Evolutionary conservation across 2,797 vertebrate genomes (phyloP), one percentile per base, ranked within the genome.

Genomic region (Lithobates pipiens): DNA sequence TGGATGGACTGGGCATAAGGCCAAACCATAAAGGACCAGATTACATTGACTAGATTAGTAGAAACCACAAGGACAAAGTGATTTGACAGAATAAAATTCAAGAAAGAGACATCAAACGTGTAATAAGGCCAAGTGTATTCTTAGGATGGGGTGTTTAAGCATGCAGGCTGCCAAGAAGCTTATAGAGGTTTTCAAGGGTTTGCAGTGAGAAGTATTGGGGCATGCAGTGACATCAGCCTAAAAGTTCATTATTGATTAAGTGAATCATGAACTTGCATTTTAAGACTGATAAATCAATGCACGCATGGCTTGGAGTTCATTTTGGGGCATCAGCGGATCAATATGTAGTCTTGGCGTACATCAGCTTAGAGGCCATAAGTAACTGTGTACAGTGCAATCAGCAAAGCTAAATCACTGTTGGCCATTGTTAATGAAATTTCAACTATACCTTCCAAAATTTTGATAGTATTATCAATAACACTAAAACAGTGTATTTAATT

Each of bases 401-500:
- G 81, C 67, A 86, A 78, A 80, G 44, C 76, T 88, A 73, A 77
- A 82, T 91, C 1, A 29, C 89, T 88, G 86, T 79, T 69, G 86
- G 84, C 74, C 70, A 73, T 68, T 90, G 88, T 89, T 88, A 89
- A 86, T 89, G 86, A 91, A 65, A 77, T 88, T 67, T 71, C 75
- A 87, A 80, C 83, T 85, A 68, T 84, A 0, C 0, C 85, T 88
- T 90, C 85, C 80, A 89, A 86, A 84, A 27, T 85, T 82, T 85
- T 85, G 65, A 77, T 88, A 65, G 15, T 10, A 7, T 86, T 89
- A 25, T 73, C 89, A 88, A 84, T 70, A 39, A 85, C 83, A 77
- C 87, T 90, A 82, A 78, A 88, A 69, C 76, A 84, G 68, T 36
- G 81, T 36, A 54, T 32, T 0, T 0, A 57, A 73, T 83, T 89